phyloP scores from a whole-genome alignment of 2,797 vertebrate genomes.

The Mormyrops boulengeri region DNA sequence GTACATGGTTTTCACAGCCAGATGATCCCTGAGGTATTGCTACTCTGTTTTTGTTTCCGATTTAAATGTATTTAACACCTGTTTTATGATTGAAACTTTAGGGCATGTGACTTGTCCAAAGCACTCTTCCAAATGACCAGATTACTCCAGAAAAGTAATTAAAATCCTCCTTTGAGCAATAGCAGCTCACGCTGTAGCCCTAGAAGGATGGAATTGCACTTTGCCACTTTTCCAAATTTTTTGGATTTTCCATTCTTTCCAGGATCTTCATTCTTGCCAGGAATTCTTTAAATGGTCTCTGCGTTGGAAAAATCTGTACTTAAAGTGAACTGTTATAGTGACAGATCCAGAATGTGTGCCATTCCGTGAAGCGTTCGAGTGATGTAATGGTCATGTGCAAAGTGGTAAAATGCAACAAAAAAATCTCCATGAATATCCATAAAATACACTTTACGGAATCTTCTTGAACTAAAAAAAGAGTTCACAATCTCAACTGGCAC shows the following conservation, averaged over 20 bases:
- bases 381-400: neutral
- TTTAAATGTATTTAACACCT: neutral
- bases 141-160: neutral
- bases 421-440: neutral
- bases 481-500: neutral
- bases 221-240: neutral
- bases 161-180: neutral
- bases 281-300: neutral
- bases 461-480: neutral
- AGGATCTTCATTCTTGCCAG: neutral
- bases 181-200: neutral
- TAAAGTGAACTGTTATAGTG: neutral
- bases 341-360: neutral
- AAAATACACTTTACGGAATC: neutral
- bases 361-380: neutral
- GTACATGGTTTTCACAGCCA: neutral
- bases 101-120: neutral
- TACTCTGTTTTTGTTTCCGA: neutral
- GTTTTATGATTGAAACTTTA: neutral
- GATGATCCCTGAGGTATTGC: neutral
- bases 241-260: neutral
- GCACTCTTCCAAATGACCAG: neutral
- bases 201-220: neutral
- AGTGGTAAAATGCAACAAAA: neutral
- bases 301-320: neutral